Evolutionary conservation across 1,140 invertebrate species (phyloP), one percentile per base, ranked within the genome.

Genomic region (Globodera rostochiensis): DNA sequence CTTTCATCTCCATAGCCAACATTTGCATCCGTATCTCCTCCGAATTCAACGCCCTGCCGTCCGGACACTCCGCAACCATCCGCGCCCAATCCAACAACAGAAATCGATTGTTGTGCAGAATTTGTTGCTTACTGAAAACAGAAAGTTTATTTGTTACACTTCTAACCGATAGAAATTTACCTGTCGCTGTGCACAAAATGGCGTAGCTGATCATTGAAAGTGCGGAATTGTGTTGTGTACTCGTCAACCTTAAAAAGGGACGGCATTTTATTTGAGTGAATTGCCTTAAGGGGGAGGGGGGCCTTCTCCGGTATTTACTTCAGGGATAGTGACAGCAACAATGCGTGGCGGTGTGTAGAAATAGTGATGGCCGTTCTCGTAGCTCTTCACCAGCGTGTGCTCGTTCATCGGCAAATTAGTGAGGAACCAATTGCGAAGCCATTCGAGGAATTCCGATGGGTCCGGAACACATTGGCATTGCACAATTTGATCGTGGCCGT

Each of bases 11-110:
- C 74, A 57, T 19, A 6, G 15, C 74, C 46, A 76, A 21, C 19
- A 76, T 4, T 21, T 76, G 57, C 36, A 76, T 46, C 6, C 36
- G 57, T 46, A 19, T 46, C 66, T 57, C 74, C 36, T 76, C 74
- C 15, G 74, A 76, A 6, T 21, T 8, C n/a, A 66, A 49, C 36
- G 0, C 19, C 4, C n/a, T 57, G 6, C 57, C 57, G 19, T 64
- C 57, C 2, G 19, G 19, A 64, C 57, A 64, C 19, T 76, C 74
- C 8, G 19, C n/a, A 15, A 76, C 66, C 6, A 76, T 45, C 4
- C n/a, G 47, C 15, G 74, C 74, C 74, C 74, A 76, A n/a, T 76
- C 74, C 7, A 76, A 66, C 19, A 76, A n/a, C 15, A 57, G n/a
- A 50, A 76, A 76, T 13, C 64, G 50, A 50, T 50, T n/a, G 74